Evolutionary conservation across 2,113 vertebrate genomes (phyloP).

Genomic region (Prietella phreatophila): DNA sequence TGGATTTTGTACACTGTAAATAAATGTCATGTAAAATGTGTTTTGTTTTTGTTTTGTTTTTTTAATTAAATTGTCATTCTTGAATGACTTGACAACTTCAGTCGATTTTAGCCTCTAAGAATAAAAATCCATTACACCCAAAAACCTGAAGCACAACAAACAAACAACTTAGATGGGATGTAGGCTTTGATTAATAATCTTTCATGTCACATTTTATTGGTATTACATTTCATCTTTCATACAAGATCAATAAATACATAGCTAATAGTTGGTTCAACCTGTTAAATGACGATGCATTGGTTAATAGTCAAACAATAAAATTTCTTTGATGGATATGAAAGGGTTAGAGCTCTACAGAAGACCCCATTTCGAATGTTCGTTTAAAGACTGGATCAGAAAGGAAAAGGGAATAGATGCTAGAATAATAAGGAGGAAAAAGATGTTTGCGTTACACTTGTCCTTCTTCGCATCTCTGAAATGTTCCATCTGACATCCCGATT

Average conservation of each 20-base stretch:
- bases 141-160: neutral
- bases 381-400: constrained; percentile 13
- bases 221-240: constrained; percentile 61
- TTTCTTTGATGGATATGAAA: constrained; percentile 17
- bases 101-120: neutral
- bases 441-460: neutral
- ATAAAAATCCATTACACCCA: neutral
- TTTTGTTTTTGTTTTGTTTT: constrained; percentile 41
- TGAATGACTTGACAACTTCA: neutral
- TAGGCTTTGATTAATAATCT: constrained; percentile 26
- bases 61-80: constrained; percentile 50
- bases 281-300: constrained; percentile 73
- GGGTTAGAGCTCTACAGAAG: constrained; percentile 36
- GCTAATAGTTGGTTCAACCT: constrained; percentile 74
- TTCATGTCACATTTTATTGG: constrained; percentile 55
- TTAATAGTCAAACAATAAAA: constrained; percentile 51
- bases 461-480: neutral
- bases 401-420: neutral
- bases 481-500: neutral
- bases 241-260: constrained; percentile 80
- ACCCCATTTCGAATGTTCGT: constrained; percentile 6
- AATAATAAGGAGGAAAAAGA: constrained; percentile 15
- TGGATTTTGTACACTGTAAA: constrained; percentile 69
- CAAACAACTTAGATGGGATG: neutral
- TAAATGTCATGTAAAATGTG: constrained; percentile 60